Evolutionary conservation across 2,113 vertebrate genomes (phyloP), one percentile per base, ranked within the genome.

Genomic region (Noctilio leporinus): DNA sequence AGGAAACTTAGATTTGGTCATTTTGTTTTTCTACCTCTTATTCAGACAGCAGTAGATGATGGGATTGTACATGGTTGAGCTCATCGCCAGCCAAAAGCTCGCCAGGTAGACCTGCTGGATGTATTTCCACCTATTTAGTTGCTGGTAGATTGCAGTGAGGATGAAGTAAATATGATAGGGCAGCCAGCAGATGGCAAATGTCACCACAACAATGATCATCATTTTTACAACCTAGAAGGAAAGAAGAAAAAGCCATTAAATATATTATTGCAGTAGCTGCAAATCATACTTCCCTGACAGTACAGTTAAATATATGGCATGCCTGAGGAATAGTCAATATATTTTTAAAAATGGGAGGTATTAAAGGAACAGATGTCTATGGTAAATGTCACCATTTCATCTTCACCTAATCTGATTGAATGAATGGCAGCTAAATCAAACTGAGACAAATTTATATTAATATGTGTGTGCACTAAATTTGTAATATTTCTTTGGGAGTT

Each of bases 21-120:
- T 88, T 19, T 72, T 47, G 3, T 7, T 96, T 8, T 96, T 98
- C 97, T 98, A 99, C 99, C 99, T 99, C 98, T 99, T 99, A 97
- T 99, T 99, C 82, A 99, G 98, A 97, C 99, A 99, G 97, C 99
- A 99, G 98, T 99, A 99, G 98, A 99, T 99, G 97, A 99, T 99
- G 86, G 99, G 99, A 91, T 99, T 99, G 97, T 99, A 99, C 99
- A 99, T 99, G 55, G 99, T 99, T 43, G 99, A 99, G 97, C 99
- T 99, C 99, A 99, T 99, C 62, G 99, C 99, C 91, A 99, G 98
- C 99, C 99, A 99, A 98, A 99, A 98, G 87, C 99, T 99, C 1
- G 99, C 99, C 97, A 99, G 97, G 95, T 99, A 99, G 81, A 99
- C 98, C 97, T 99, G 99, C 96, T 99, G 99, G 97, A 99, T 99